Evolutionary conservation across 2,113 vertebrate species (phyloP).

Genomic region (Phoxinus phoxinus): DNA sequence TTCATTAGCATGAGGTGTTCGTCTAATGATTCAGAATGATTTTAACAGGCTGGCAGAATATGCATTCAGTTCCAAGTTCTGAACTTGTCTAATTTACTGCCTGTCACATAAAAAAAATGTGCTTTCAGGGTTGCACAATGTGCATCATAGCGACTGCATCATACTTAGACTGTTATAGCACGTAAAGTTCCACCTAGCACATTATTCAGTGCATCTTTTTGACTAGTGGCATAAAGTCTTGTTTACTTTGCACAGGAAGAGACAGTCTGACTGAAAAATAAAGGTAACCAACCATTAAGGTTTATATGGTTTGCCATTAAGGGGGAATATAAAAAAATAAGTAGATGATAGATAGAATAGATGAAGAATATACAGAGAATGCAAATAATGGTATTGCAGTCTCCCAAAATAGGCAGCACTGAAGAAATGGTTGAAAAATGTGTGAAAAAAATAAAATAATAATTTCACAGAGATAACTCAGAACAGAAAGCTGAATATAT

Average conservation of each 20-base stretch:
- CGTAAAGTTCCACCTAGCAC: not conserved
- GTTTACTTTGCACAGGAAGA: not conserved
- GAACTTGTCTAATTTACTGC: not conserved
- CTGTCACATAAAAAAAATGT: not conserved
- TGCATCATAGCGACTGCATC: not conserved
- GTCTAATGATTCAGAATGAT: not conserved
- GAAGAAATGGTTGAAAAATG: not conserved
- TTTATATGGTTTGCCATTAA: not conserved
- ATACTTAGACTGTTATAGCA: not conserved
- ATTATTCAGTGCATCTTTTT: too few relatives aligned
- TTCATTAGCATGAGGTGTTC: not conserved
- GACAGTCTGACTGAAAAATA: not conserved
- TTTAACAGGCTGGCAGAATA: not conserved
- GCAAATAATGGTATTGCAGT: not conserved
- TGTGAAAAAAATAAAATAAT: too few relatives aligned
- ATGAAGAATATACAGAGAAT: not conserved
- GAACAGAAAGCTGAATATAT: not conserved
- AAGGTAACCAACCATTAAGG: not conserved
- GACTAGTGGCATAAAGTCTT: too few relatives aligned
- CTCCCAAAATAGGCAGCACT: not conserved
- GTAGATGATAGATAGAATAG: too few relatives aligned
- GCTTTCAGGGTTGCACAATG: too few relatives aligned
- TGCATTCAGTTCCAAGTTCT: not conserved
- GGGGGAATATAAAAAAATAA: not conserved
- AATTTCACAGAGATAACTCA: not conserved